Evolutionary conservation across 2,113 vertebrate genomes (phyloP), one percentile per base, ranked within the genome.

Genomic region (Ginglymostoma cirratum): DNA sequence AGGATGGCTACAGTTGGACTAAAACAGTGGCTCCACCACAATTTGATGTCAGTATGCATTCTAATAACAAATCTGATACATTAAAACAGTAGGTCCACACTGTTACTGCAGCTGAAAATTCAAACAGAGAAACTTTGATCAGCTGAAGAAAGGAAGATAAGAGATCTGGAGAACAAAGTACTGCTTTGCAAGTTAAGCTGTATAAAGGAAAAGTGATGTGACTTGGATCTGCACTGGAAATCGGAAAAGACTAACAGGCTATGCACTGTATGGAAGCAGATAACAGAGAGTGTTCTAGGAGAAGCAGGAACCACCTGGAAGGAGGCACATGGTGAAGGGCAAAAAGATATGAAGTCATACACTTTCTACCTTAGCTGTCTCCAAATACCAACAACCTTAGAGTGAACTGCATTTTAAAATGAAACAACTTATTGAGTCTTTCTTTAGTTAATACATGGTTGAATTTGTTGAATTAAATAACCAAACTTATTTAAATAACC

Each of bases 221-320:
- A n/a, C 69, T 94, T 45, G n/a, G 38, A 94, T 70, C n/a, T 70
- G 42, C 48, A 66, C 38, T 95, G 42, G 67, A 95, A 95, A 70
- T 72, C 27, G 42, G 94, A 95, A 95, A 70, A 72, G 94, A 69
- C 67, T 0, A 72, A 95, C 10, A 95, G 94, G 24, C 69, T 14
- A 27, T 95, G 42, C n/a, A 72, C 45, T 72, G 94, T 76, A 52
- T 95, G 94, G 94, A 48, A 95, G 38, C 94, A 95, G 69, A 76
- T 95, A 72, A 95, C 94, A 95, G 42, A 95, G 38, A 69, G 42
- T 72, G 69, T 72, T 27, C 69, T 72, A 15, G 48, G 65, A 45
- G 93, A 95, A 72, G 66, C 94, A 95, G 94, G 94, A 95, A 95
- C 94, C 94, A 72, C 94, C 94, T 95, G 94, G 94, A 23, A 30